These are phyloP conservation scores for Aphaenogaster floridana DNA, from an alignment of 1,140 invertebrate genomes.

Conservation along the genomic window DNA sequence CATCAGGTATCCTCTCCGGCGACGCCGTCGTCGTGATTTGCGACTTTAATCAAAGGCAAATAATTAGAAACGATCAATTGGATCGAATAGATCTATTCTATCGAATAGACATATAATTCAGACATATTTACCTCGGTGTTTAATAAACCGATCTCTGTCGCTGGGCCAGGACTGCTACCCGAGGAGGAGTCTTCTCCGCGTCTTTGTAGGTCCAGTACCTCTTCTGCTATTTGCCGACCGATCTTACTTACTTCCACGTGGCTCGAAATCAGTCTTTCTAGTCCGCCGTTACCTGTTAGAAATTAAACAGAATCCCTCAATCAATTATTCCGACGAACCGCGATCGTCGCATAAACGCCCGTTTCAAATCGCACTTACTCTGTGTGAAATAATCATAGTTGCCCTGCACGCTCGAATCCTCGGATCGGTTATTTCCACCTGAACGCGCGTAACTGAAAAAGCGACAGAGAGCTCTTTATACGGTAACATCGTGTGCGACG, in stretches of 20 bases:
- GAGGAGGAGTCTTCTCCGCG: slow-evolving; percentile 87
- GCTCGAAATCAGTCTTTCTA: slow-evolving; percentile 90
- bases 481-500: not conserved
- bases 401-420: slow-evolving; percentile 86
- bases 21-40: slow-evolving; percentile 76
- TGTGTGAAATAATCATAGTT: slow-evolving; percentile 89
- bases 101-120: too few relatives aligned
- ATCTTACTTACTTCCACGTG: slow-evolving; percentile 94
- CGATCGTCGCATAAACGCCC: not conserved
- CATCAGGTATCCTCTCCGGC: slow-evolving; percentile 76
- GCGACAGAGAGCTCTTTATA: slow-evolving; percentile 8
- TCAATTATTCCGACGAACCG: not conserved
- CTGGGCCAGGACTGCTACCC: slow-evolving; percentile 86
- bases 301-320: slow-evolving; percentile 12
- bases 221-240: slow-evolving; percentile 92
- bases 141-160: slow-evolving; percentile 78
- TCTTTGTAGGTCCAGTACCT: slow-evolving; percentile 89
- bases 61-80: not conserved
- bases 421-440: slow-evolving; percentile 87
- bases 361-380: slow-evolving; percentile 83
- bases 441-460: slow-evolving; percentile 85
- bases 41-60: slow-evolving; percentile 32
- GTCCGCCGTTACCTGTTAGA: slow-evolving; percentile 86
- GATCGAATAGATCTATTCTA: too few relatives aligned
- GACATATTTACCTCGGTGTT: slow-evolving; percentile 80